Base-by-base conservation (phyloP, 1,140 invertebrate genomes). In the Ganaspis sp. region DNA sequence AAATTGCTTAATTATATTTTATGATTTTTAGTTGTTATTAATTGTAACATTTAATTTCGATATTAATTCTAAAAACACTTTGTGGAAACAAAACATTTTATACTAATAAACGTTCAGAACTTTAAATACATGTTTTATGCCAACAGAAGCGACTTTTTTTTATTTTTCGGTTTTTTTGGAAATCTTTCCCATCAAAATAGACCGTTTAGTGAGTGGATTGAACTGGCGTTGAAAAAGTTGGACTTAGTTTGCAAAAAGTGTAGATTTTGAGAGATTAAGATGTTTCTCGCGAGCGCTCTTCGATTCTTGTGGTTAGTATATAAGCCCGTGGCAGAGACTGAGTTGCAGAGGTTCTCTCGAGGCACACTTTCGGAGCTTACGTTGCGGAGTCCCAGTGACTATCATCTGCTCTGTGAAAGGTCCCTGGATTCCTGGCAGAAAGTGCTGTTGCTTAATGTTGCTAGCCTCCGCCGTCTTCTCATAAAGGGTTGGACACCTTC, bases 381-480 rank as follows among this genome's bases (percentile, higher is more conserved):
- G 69, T 17, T 69, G 40, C 74, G 26, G 69, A 45, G 49, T 76
- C 73, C 45, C 15, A 42, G 71, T 83, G 83, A 83, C 81, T 86
- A 75, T 76, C 54, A 23, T 53, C 9, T 21, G 82, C 84, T 86
- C 82, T 83, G 85, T 84, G 84, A 80, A 86, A 86, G 83, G 83
- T 86, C 85, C 85, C 80, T 85, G 85, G 85, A 86, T 81, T 23
- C 78, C 71, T 76, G 80, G 78, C 85, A 86, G 85, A 83, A 81
- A 86, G 85, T 86, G 85, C 76, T 81, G 77, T 77, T 80, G 81
- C 79, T 34, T 84, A 79, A 77, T 26, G 84, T 81, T 84, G 82
- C 80, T 82, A 80, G 81, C 81, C 84, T 78, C 77, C 75, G 75
- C 72, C 75, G 81, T 84, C 78, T 74, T 42, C 71, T 82, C 73